A percentile compares a stretch with the other conserved stretches of the same genome.
Conservation (phyloP, 2,113 vertebrate genomes). For the Tiliqua scincoides region DNA sequence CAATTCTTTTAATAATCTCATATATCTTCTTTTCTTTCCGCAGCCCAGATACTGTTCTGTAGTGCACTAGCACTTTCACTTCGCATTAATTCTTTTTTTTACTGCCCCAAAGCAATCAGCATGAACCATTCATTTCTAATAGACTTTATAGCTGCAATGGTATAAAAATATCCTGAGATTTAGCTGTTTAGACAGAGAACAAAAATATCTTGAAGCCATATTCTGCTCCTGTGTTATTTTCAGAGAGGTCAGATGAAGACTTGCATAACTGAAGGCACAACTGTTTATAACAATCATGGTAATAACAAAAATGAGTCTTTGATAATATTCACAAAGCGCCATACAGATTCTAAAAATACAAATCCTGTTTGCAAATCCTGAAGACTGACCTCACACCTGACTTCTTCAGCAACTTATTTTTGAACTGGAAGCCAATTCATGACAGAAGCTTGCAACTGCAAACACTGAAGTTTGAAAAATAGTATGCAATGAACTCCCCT, state of each 20-base stretch:
- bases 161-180: not conserved
- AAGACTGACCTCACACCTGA: not conserved
- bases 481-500: not conserved
- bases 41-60: conserved; percentile 15
- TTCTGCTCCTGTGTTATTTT: conserved; percentile 4
- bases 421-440: not conserved
- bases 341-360: not conserved
- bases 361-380: not conserved
- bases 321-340: not conserved
- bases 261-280: not conserved
- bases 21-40: not conserved
- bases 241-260: conserved; percentile 6
- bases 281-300: not conserved
- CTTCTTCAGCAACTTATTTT: no score
- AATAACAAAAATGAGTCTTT: not conserved
- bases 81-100: not conserved
- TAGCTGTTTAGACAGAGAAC: conserved; percentile 22
- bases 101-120: not conserved
- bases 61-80: not conserved
- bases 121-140: not conserved
- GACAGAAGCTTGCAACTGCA: not conserved
- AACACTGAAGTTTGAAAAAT: not conserved
- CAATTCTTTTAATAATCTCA: not conserved
- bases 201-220: conserved; percentile 21
- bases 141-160: not conserved